Conservation (phyloP, 2,888 invertebrate species). For the Leucoptera coffeella region DNA sequence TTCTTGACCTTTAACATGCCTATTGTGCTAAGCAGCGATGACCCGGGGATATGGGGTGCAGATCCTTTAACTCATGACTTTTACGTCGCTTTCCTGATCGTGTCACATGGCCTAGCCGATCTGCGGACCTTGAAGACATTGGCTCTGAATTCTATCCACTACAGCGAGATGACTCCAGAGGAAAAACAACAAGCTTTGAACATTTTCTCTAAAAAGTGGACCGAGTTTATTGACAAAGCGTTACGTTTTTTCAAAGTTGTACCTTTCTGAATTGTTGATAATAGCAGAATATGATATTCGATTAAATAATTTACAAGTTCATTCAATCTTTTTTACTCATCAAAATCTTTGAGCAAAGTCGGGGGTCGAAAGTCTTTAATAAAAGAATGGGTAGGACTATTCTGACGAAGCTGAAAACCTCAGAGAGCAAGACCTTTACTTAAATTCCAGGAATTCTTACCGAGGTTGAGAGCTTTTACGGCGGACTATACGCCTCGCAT, state of each 20-base stretch:
- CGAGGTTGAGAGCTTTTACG: too few relatives aligned
- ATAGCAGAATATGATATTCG: not conserved
- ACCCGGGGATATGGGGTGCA: conserved; percentile 72
- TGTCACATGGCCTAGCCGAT: conserved; percentile 64
- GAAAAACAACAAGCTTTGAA: conserved; percentile 14
- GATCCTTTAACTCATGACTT: conserved; percentile 72
- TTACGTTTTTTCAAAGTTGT: not conserved
- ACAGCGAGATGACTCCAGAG: conserved; percentile 45
- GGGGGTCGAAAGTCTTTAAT: too few relatives aligned
- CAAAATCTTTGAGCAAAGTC: too few relatives aligned
- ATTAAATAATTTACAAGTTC: too few relatives aligned
- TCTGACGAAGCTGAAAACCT: too few relatives aligned
- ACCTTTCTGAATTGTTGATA: not conserved
- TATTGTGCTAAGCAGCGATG: conserved; percentile 71
- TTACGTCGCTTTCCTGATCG: conserved; percentile 69
- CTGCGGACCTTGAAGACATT: conserved; percentile 67
- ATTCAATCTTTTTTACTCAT: too few relatives aligned
- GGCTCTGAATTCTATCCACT: conserved; percentile 67
- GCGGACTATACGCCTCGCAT: too few relatives aligned
- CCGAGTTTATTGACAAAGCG: conserved; percentile 14
- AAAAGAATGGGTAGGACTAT: too few relatives aligned
- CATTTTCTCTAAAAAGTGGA: conserved; percentile 21
- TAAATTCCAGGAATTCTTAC: too few relatives aligned
- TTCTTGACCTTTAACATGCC: conserved; percentile 64
- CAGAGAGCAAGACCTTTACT: too few relatives aligned